phyloP scores from a whole-genome alignment of 2,888 invertebrate species.

The Rhamphomyia laevipes region DNA sequence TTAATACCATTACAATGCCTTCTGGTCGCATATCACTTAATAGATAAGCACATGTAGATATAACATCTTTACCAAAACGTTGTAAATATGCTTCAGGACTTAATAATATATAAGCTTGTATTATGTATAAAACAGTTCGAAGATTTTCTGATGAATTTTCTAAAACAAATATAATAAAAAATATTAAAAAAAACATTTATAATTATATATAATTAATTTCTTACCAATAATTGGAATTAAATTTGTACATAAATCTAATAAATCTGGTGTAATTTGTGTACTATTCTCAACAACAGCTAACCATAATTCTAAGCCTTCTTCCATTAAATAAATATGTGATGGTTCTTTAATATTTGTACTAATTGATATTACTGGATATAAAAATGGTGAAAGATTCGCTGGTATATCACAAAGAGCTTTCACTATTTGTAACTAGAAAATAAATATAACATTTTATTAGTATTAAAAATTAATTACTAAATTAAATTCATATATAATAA shows the following conservation, averaged over 20 bases:
- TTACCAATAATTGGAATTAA: conserved; percentile 61
- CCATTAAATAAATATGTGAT: conserved; percentile 78
- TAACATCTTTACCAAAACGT: conserved; percentile 56
- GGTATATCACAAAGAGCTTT: conserved; percentile 55
- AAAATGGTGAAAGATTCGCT: conserved; percentile 48
- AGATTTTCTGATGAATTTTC: conserved; percentile 76
- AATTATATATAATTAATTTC: conserved; percentile 13
- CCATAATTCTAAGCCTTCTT: conserved; percentile 89
- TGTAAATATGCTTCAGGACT: conserved; percentile 67
- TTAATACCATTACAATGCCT: conserved; percentile 58
- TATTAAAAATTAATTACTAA: neutral
- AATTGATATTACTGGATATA: conserved; percentile 54
- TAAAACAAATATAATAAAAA: conserved; percentile 29
- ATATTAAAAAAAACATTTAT: neutral
- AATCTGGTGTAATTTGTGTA: conserved; percentile 48
- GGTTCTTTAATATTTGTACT: conserved; percentile 69
- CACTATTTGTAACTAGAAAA: conserved; percentile 53
- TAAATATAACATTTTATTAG: neutral
- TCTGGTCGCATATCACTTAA: conserved; percentile 67
- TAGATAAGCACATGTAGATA: conserved; percentile 57
- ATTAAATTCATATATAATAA: neutral
- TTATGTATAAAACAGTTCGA: conserved; percentile 64
- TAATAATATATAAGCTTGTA: conserved; percentile 69
- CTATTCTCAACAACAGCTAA: conserved; percentile 69
- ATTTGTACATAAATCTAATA: conserved; percentile 63